Evolutionary conservation across 1,140 invertebrate species (phyloP), one percentile per base, ranked within the genome.

Genomic region (Micrasema longulum): DNA sequence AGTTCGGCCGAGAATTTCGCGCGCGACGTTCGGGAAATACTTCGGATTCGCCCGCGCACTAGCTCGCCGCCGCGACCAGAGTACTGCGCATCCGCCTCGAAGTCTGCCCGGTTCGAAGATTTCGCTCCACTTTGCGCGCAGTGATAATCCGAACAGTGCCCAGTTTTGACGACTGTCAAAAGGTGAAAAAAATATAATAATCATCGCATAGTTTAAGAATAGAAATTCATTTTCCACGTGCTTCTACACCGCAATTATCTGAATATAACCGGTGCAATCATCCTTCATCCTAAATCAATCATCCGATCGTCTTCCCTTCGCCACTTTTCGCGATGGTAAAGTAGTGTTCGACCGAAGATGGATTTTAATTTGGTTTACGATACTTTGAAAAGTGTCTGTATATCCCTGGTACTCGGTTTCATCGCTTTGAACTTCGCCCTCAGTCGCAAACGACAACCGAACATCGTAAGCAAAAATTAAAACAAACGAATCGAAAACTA

Each of bases 131-230:
- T 10, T 10, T 18, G 47, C 11, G 14, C 14, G n/a, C 52, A 57
- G 53, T 57, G 48, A 35, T 57, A 57, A 31, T 57, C 36, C 53
- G 53, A 57, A 23, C 53, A 35, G 53, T 57, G 23, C 53, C 18
- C 53, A 57, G 53, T 57, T 35, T 36, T 35, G 31, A 57, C 53
- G 23, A n/a, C 23, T 35, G 53, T 57, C 53, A 57, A 35, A 36
- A 57, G 53, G 53, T 57, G 53, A 57, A 14, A 14, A 12, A 23
- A 23, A n/a, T 57, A 9, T 14, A 12, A 52, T 22, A 14, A 14
- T 14, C 41, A 12, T 14, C 41, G 10, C 16, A 45, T 2, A 45
- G 16, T 14, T 45, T 45, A 45, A 45, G n/a, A 14, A 16, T 16
- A 14, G n/a, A 3, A 11, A 12, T 16, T 45, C 41, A 3, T 16